Base-by-base conservation (phyloP, 2,113 vertebrate species). In the Bucco capensis region DNA sequence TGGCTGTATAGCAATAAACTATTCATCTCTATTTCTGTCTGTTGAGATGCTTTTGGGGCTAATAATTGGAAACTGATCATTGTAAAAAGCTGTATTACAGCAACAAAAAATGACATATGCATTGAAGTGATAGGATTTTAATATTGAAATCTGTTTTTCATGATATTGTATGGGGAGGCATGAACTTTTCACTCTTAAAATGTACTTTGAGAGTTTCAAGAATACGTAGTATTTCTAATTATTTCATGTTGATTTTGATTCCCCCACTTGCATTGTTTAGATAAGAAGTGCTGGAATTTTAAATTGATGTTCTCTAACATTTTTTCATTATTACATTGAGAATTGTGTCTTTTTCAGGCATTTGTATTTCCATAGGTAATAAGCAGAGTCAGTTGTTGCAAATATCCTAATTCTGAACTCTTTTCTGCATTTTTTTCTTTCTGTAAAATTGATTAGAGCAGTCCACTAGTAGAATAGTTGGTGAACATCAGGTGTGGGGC, bases 11-110 rank as follows among this genome's bases (percentile, higher is more conserved):
- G 88, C 86, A 97, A 95, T 96, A 94, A 96, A 92, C 81, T 76
- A 96, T 97, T 97, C 83, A 95, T 97, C 96, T 97, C 94, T 95
- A 94, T 97, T 96, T 96, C 95, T 97, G 96, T 96, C 96, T 96
- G 57, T 90, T 93, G 96, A 97, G 95, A 94, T 94, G 94, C 71
- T 96, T 97, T 97, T 96, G 96, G 96, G 93, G 74, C 96, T 97
- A 96, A 97, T 98, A 97, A 97, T 95, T 97, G 91, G 79, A 92
- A 97, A 97, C 81, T 96, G 96, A 95, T 97, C 86, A 96, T 95
- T 97, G 92, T 96, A 96, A 97, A 94, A 96, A 97, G 93, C 91
- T 94, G 77, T 94, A 96, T 69, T 91, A 70, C 83, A 74, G 86
- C 87, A 92, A 95, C 90, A 96, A 93, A 95, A 82, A 97, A 94